A percentile compares a stretch with the other conserved stretches of the same genome.
Conservation (phyloP, 1,140 invertebrate genomes). For the Plectrocnemia conspersa region DNA sequence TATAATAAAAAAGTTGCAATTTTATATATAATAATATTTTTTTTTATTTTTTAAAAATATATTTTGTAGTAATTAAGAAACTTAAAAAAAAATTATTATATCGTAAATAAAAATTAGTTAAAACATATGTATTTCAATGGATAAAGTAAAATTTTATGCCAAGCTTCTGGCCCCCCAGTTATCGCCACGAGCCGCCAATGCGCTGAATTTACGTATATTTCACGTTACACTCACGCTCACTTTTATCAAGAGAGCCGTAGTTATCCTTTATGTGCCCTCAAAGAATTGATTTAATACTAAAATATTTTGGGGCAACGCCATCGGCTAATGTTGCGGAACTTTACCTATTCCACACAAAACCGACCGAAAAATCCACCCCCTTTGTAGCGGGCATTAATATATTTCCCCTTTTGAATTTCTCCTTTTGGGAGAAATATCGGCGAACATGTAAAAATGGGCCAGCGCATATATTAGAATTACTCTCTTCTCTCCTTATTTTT, state of each 20-base stretch:
- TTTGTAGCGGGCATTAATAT: constrained; percentile 21
- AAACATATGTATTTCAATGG: no score
- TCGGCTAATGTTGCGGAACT: constrained; percentile 32
- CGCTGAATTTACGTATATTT: constrained; percentile 32
- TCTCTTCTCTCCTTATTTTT: constrained; percentile 3
- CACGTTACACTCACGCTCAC: constrained; percentile 31
- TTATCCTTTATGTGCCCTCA: constrained; percentile 36
- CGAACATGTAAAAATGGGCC: constrained; percentile 12
- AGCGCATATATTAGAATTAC: constrained; percentile 7
- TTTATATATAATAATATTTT: background rate
- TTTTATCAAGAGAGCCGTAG: constrained; percentile 34
- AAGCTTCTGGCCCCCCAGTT: no score
- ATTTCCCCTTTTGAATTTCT: constrained; percentile 21
- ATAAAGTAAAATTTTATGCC: no score
- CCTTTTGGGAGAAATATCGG: constrained; percentile 13
- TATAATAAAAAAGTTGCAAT: background rate
- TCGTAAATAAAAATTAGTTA: no score
- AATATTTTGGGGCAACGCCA: constrained; percentile 30
- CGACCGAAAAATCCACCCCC: constrained; percentile 23
- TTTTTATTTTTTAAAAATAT: background rate
- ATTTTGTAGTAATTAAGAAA: background rate
- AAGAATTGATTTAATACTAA: constrained; percentile 37
- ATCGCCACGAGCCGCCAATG: constrained; percentile 20
- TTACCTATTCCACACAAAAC: constrained; percentile 22
- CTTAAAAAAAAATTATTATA: background rate